Evolutionary conservation across 1,140 invertebrate genomes (phyloP).

Genomic region (Eciton burchellii): DNA sequence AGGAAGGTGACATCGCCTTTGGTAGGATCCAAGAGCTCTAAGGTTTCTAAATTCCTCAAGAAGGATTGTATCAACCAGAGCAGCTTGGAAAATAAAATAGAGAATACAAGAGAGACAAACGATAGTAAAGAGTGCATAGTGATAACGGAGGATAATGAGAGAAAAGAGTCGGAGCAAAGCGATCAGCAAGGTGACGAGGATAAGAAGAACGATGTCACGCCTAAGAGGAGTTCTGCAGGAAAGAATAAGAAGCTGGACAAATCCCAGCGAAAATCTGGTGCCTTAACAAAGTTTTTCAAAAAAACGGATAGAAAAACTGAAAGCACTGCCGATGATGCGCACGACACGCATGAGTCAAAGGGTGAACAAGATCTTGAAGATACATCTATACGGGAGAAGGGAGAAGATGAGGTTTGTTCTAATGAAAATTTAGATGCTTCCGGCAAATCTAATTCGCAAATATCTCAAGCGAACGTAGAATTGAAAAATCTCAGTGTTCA

Average conservation of each 20-base stretch:
- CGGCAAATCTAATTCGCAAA: constrained; percentile 7
- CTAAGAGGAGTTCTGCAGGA: constrained; percentile 35
- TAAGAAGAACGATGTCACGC: constrained; percentile 27
- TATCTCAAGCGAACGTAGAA: constrained; percentile 14
- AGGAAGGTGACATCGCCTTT: constrained; percentile 78
- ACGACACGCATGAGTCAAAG: constrained; percentile 72
- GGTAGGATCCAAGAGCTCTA: constrained; percentile 72
- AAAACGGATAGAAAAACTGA: constrained; percentile 68
- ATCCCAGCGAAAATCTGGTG: constrained; percentile 66
- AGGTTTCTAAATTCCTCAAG: constrained; percentile 79
- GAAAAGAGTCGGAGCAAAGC: constrained; percentile 47
- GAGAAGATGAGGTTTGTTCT: constrained; percentile 74
- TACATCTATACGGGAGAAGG: constrained; percentile 65
- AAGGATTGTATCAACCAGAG: constrained; percentile 65
- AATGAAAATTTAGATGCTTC: constrained; percentile 45
- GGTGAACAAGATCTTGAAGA: constrained; percentile 21
- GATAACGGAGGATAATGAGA: constrained; percentile 36
- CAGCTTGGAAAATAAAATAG: not conserved
- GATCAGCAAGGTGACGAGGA: constrained; percentile 44
- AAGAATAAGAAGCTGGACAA: constrained; percentile 67
- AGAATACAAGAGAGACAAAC: not conserved
- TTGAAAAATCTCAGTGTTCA: not conserved
- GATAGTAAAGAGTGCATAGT: constrained; percentile 8
- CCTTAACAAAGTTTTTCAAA: constrained; percentile 78
- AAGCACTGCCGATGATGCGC: constrained; percentile 65